These are phyloP conservation scores for Lophura nycthemera DNA, from an alignment of 2,113 vertebrate species.

Conservation along the genomic window DNA sequence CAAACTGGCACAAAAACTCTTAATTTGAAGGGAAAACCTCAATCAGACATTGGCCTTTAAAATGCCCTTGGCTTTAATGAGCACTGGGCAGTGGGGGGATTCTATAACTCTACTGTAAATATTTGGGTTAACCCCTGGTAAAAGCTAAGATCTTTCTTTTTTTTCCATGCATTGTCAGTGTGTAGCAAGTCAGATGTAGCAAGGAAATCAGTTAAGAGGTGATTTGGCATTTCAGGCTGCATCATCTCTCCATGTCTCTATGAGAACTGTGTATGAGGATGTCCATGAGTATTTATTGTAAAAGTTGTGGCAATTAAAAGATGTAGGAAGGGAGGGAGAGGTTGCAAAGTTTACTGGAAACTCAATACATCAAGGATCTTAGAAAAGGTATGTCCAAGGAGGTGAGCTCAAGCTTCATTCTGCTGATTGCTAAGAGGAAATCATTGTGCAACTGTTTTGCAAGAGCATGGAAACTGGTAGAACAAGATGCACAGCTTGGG, in stretches of 20 bases:
- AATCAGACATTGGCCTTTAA: background rate
- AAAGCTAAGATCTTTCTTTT: background rate
- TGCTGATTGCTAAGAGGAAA: constrained; percentile 30
- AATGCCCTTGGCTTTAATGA: background rate
- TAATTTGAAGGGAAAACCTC: background rate
- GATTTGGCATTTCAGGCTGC: background rate
- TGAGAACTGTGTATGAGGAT: background rate
- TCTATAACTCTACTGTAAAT: background rate
- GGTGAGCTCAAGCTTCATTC: constrained; percentile 43
- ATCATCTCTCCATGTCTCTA: background rate
- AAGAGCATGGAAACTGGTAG: constrained; percentile 61
- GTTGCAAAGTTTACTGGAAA: constrained; percentile 17
- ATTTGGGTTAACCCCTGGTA: background rate
- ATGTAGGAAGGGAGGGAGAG: background rate
- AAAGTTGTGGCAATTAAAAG: background rate
- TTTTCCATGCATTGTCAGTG: background rate
- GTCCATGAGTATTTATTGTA: background rate
- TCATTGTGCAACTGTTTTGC: constrained; percentile 62
- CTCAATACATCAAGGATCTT: background rate
- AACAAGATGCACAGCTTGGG: constrained; percentile 60
- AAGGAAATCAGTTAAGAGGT: background rate
- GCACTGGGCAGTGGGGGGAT: background rate
- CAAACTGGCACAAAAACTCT: background rate
- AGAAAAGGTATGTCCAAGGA: constrained; percentile 15
- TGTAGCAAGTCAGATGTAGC: background rate